Evolutionary conservation across 2,888 invertebrate species (phyloP), one percentile per base, ranked within the genome.

Genomic region (Plemyria rubiginata): DNA sequence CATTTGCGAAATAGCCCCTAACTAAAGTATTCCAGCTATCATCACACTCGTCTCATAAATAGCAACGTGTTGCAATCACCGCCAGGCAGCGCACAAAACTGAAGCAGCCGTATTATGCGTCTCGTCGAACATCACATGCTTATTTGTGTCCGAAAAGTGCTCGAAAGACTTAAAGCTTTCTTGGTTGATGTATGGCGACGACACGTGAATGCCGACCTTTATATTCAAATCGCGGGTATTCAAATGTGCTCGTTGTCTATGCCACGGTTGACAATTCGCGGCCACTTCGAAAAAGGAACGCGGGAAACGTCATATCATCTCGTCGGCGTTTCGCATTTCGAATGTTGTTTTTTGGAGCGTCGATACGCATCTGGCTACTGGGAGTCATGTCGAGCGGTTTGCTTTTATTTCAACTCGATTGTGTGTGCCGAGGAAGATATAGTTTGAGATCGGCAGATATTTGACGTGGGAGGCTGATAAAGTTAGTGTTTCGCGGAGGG

Each of bases 141-240:
- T 91, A 92, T 92, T 91, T 92, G 90, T 88, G 91, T 89, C 90
- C 86, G 73, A 90, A 90, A 90, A 88, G 91, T 89, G 88, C 85
- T 87, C 88, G 87, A 73, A 87, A 90, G 92, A 91, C 90, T 87
- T 90, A 90, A 90, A 89, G 85, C 88, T 85, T 80, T 82, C 85
- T 71, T 80, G 73, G 78, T 88, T 92, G 92, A 92, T 92, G 88
- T 85, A 91, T 88, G 86, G 89, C 84, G 82, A 78, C 85, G 87
- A 87, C 89, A 85, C 86, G 86, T 84, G 86, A 87, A 84, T 84
- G 83, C 85, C 88, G 86, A 89, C 87, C 89, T 91, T 92, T 92
- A 92, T 92, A 92, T 92, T 92, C 90, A 92, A 92, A 92, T 92
- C 82, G 81, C 73, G 75, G 73, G 85, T 84, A 92, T 92, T 92